These are phyloP conservation scores for Eulemur macaco DNA, from an alignment of 2,113 vertebrate species.

Conservation along the genomic window DNA sequence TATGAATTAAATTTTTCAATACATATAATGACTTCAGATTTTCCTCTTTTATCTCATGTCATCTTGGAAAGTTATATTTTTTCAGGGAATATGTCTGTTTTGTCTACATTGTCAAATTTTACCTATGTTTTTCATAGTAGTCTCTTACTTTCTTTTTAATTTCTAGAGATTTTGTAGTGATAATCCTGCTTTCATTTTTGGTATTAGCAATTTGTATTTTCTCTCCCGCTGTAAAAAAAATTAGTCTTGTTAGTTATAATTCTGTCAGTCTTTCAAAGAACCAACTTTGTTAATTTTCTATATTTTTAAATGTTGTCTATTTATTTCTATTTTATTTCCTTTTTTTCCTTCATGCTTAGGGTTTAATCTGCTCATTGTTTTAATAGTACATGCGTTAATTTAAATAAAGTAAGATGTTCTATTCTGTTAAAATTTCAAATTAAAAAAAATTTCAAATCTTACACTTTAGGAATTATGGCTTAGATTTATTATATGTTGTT, in stretches of 20 bases:
- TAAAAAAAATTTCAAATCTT: slow-evolving; percentile 29
- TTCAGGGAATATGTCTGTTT: not conserved
- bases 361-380: slow-evolving; percentile 31
- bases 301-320: not conserved
- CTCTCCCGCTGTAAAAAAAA: slow-evolving; percentile 30
- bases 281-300: not conserved
- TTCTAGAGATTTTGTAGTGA: not conserved
- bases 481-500: not conserved
- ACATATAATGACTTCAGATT: not conserved
- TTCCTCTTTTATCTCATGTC: not conserved
- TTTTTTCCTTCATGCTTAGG: not conserved
- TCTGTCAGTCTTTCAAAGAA: not conserved
- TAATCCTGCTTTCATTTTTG: slow-evolving; percentile 41
- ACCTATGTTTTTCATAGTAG: not conserved
- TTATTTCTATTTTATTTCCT: not conserved
- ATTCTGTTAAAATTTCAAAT: not conserved
- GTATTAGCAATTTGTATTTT: slow-evolving; percentile 29
- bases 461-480: not conserved
- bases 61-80: slow-evolving; percentile 10
- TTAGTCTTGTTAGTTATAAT: slow-evolving; percentile 20
- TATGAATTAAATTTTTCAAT: slow-evolving; percentile 13
- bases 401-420: not conserved
- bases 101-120: not conserved
- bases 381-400: slow-evolving; percentile 9
- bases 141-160: not conserved